Evolutionary conservation across 2,888 invertebrate genomes (phyloP), one percentile per base, ranked within the genome.

Genomic region (Fragum whitleyi): DNA sequence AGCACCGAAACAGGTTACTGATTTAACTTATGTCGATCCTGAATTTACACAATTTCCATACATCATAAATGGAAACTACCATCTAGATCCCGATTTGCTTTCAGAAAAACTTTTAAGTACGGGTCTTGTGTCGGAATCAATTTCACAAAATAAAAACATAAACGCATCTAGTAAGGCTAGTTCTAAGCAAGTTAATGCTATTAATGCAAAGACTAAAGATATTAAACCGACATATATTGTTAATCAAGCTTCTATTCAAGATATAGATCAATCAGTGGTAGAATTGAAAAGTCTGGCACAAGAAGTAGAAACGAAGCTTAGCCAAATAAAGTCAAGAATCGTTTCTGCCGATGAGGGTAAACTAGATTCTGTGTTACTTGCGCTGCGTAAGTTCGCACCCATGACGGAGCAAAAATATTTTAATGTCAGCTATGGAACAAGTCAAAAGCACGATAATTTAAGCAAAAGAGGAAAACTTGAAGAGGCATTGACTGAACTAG

Each of bases 401-500:
- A 82, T 87, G 42, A 82, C 87, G 11, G 88, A 87, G 32, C 87
- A 88, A 53, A 81, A 77, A 28, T 87, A 86, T 53, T 87, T 85
- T 47, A 88, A 88, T 59, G 67, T 87, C 2, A 87, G 84, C 59
- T 81, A 85, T 23, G 81, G 83, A 36, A 81, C 85, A 36, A 85
- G 86, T 61, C 85, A 85, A 62, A 91, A 92, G 74, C 83, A 87
- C 19, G 88, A 87, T 51, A 82, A 77, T 29, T 82, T 75, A 42
- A 47, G 14, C 47, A 90, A 89, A 75, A 90, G 86, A 68, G 86
- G 90, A 16, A 92, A 91, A 75, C 86, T 93, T 6, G 85, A 89
- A 62, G 92, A 92, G 70, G 92, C 90, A 11, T 82, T 93, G 29
- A 81, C 86, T 3, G 93, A 93, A 67, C 87, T 93, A 32, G 93